Base-by-base conservation (phyloP, 2,113 vertebrate species). In the Peromyscus leucopus region DNA sequence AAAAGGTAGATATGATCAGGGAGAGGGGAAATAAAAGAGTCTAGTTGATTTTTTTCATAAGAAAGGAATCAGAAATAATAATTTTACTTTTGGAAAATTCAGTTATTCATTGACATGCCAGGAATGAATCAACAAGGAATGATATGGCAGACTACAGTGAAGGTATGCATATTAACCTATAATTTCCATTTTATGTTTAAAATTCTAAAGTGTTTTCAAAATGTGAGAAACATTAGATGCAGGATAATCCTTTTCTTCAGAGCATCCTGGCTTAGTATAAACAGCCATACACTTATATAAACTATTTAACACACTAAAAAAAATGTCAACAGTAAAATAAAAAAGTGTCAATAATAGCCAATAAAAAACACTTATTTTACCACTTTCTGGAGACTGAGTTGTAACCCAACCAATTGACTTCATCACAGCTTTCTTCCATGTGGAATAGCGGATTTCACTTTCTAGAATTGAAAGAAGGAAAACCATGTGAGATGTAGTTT, bases 391-490 rank as follows among this genome's bases (percentile, higher is more conserved):
- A 67, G 98, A 94, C 74, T 99, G 99, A 65, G 99, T 97, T 80
- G 99, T 99, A 98, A 99, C 99, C 99, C 99, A 99, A 97, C 98
- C 99, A 99, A 99, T 99, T 97, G 99, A 99, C 82, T 98, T 99
- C 98, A 99, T 98, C 71, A 99, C 99, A 17, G 99, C 99, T 98
- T 99, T 99, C 98, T 99, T 99, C 99, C 99, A 99, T 0, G 99
- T 99, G 89, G 99, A 99, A 85, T 99, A 99, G 92, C 99, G 99
- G 98, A 98, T 99, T 97, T 99, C 99, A 16, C 99, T 99, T 98
- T 99, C 99, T 99, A 98, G 89, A 98, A 96, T 96, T 36, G 94
- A 22, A 97, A 97, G 51, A n/a, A 83, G 51, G 21, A 94, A 93
- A 90, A 78, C 78, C 36, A 86, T 17, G 51, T 92, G 95, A 93